Conservation (phyloP, 1,140 invertebrate genomes). For the Drosophila busckii region DNA sequence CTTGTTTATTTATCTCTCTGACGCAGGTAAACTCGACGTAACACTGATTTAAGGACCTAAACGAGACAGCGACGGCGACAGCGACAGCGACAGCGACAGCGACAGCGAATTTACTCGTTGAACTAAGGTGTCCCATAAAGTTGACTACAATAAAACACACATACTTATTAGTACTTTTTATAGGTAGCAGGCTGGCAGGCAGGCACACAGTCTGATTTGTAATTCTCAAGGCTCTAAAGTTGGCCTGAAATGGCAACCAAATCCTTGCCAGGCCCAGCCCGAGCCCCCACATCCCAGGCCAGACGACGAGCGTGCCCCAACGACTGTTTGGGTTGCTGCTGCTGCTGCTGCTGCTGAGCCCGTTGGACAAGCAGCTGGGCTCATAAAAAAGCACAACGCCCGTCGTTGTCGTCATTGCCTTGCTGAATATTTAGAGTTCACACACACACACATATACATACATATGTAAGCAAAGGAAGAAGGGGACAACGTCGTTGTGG, state of each 20-base stretch:
- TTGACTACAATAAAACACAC: conserved; percentile 71
- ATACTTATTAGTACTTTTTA: conserved; percentile 75
- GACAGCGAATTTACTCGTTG: conserved; percentile 12
- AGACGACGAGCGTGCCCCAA: too few relatives aligned
- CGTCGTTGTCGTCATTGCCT: conserved; percentile 10
- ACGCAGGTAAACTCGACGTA: too few relatives aligned
- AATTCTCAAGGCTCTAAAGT: conserved; percentile 74
- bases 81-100: not conserved
- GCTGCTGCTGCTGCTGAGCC: not conserved
- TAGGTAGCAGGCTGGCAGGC: conserved; percentile 21
- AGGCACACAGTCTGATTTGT: conserved; percentile 62
- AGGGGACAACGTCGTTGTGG: conserved; percentile 10
- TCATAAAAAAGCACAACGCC: conserved; percentile 61
- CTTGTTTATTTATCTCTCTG: too few relatives aligned
- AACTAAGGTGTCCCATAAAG: conserved; percentile 47
- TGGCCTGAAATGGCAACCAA: conserved; percentile 15
- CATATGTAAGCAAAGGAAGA: not conserved
- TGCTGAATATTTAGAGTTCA: conserved; percentile 63
- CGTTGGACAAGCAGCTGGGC: conserved; percentile 50
- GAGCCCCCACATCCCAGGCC: not conserved
- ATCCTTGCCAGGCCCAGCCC: too few relatives aligned
- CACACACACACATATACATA: too few relatives aligned
- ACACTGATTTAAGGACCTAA: conserved; percentile 27
- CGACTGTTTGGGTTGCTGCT: too few relatives aligned
- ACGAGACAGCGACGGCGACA: not conserved